Evolutionary conservation across 2,113 vertebrate genomes (phyloP), one percentile per base, ranked within the genome.

Genomic region (Scopus umbretta): DNA sequence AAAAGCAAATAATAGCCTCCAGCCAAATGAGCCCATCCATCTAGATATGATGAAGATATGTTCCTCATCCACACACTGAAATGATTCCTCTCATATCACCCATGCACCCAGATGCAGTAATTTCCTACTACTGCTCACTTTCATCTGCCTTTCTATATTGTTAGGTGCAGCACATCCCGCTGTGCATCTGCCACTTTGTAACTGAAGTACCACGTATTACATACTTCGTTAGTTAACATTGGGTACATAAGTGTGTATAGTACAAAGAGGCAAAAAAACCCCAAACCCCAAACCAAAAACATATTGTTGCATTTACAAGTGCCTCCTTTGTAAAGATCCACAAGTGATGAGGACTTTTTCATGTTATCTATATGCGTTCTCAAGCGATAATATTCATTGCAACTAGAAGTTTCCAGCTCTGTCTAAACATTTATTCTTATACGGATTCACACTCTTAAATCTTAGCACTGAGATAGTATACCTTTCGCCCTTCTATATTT

Each of bases 161-260:
- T 12, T 42, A 18, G 10, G 6, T 10, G 9, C 42, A 82, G 53
- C 75, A n/a, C 34, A 55, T 45, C 38, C 61, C 43, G 23, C 25
- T 56, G 50, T 11, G 32, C 55, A 38, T 16, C 36, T 78, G 47
- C 27, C 50, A 42, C n/a, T 45, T 81, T 16, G 25, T 45, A 74
- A 47, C 23, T 52, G 7, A 58, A 38, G 4, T 15, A 18, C 7
- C 3, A 88, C 80, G 9, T 5, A 27, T 8, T 6, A 6, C 1
- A 0, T 12, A 23, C 17, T 71, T 7, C 7, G 11, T 55, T 47
- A 50, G 22, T 15, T 32, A 65, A 45, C 40, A 22, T 2, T 26
- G 19, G 17, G 10, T 29, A 43, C 7, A 1, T 1, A 5, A 50
- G 55, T 0, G 1, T 21, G 23, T 30, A 14, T 59, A 52, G 16